Conservation (phyloP, 2,888 invertebrate genomes). For the Neoscelio sp. region DNA sequence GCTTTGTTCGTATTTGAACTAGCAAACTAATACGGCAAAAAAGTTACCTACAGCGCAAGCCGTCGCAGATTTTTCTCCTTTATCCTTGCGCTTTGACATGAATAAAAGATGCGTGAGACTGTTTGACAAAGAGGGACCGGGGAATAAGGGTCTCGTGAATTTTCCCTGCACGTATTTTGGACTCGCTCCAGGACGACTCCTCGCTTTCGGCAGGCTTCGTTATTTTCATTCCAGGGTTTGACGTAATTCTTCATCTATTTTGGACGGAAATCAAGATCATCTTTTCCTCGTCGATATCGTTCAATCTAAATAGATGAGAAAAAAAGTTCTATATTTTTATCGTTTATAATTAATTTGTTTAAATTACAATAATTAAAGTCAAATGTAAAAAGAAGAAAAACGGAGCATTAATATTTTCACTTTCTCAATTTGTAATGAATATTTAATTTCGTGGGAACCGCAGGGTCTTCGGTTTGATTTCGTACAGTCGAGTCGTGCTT, state of each 20-base stretch:
- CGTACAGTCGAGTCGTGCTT: neutral
- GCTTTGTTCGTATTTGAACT: too few relatives aligned
- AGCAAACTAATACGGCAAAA: neutral
- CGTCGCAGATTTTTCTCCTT: neutral
- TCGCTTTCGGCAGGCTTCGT: neutral
- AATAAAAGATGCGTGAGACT: constrained; percentile 68
- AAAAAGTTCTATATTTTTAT: too few relatives aligned
- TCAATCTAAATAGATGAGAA: too few relatives aligned
- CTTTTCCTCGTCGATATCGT: too few relatives aligned
- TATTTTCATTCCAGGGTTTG: constrained; percentile 1
- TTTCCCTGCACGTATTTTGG: constrained; percentile 66
- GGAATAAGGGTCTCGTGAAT: constrained; percentile 27
- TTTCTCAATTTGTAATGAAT: neutral
- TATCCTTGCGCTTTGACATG: constrained; percentile 60
- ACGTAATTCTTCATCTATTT: neutral
- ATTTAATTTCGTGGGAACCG: neutral
- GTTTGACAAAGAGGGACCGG: constrained; percentile 27
- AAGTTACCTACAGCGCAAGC: neutral
- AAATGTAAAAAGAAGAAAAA: too few relatives aligned
- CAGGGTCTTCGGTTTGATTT: neutral
- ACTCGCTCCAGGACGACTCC: constrained; percentile 28
- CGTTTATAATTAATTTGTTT: too few relatives aligned
- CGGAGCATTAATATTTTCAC: too few relatives aligned
- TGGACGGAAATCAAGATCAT: neutral
- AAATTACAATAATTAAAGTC: too few relatives aligned